A percentile compares a stretch with the other conserved stretches of the same genome.
phyloP scores from a whole-genome alignment of 2,113 vertebrate genomes.

The Malaclemys terrapin region DNA sequence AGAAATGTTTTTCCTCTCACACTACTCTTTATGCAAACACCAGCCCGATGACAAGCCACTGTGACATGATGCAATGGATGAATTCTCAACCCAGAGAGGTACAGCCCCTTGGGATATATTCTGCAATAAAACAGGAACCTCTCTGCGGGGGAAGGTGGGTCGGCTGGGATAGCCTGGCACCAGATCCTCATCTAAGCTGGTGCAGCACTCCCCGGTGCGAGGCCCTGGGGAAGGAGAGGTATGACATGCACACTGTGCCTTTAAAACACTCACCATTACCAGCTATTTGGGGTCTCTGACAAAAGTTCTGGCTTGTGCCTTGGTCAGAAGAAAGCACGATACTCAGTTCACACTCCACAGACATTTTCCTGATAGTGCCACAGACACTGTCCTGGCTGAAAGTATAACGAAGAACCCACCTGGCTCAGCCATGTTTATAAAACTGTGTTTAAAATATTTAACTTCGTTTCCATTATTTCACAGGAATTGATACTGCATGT shows the following conservation, averaged over 20 bases:
- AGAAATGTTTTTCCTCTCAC: background rate
- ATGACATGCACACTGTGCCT: background rate
- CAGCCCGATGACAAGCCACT: background rate
- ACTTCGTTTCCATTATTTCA: background rate
- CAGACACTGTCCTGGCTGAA: background rate
- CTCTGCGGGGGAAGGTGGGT: background rate
- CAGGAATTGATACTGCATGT: background rate
- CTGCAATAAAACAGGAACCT: background rate
- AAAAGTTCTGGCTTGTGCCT: background rate
- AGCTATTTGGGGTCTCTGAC: background rate
- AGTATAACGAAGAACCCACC: background rate
- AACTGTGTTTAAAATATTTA: background rate
- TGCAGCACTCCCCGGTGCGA: too few relatives aligned
- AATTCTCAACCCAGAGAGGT: background rate
- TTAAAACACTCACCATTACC: background rate
- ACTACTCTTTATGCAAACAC: background rate
- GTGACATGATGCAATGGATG: background rate
- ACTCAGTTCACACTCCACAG: background rate
- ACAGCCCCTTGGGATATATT: background rate
- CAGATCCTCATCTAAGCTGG: background rate
- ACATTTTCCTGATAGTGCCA: background rate
- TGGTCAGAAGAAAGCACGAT: background rate
- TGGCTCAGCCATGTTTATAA: background rate
- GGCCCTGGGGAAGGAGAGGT: background rate
- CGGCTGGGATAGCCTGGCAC: background rate